Evolutionary conservation across 1,140 invertebrate genomes (phyloP).

Genomic region (Drosophila sulfurigaster): DNA sequence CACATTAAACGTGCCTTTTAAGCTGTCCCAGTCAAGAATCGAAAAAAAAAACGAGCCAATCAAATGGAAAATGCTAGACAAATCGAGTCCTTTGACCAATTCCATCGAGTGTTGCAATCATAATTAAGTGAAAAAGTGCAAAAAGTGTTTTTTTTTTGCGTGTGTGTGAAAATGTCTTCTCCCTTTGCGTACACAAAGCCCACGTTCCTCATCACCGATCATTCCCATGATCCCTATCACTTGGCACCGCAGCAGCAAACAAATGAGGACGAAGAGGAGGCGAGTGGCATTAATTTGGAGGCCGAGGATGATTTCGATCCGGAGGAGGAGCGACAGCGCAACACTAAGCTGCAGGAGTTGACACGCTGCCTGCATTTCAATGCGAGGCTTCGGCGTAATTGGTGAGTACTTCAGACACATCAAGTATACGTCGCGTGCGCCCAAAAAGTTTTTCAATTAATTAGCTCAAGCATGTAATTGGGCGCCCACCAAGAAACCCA

Average conservation of each 20-base stretch:
- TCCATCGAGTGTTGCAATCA: constrained; percentile 12
- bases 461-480: constrained; percentile 37
- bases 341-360: constrained; percentile 71
- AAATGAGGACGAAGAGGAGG: constrained; percentile 6
- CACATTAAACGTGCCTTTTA: not conserved
- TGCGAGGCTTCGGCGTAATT: constrained; percentile 57
- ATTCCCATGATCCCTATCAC: constrained; percentile 66
- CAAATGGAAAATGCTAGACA: constrained; percentile 50
- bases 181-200: constrained; percentile 64
- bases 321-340: constrained; percentile 62
- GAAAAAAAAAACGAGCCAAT: not conserved
- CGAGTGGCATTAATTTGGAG: not conserved
- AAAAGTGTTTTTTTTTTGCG: not conserved
- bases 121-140: not conserved
- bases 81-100: not conserved
- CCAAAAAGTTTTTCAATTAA: constrained; percentile 45
- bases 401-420: constrained; percentile 49
- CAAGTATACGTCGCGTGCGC: constrained; percentile 48
- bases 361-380: constrained; percentile 68
- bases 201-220: constrained; percentile 74
- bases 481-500: not conserved
- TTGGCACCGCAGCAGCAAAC: constrained; percentile 17
- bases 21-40: not conserved
- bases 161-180: constrained; percentile 49
- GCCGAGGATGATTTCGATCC: constrained; percentile 44